These are phyloP conservation scores for Ecdyonurus torrentis DNA, from an alignment of 2,888 invertebrate genomes.

Conservation along the genomic window DNA sequence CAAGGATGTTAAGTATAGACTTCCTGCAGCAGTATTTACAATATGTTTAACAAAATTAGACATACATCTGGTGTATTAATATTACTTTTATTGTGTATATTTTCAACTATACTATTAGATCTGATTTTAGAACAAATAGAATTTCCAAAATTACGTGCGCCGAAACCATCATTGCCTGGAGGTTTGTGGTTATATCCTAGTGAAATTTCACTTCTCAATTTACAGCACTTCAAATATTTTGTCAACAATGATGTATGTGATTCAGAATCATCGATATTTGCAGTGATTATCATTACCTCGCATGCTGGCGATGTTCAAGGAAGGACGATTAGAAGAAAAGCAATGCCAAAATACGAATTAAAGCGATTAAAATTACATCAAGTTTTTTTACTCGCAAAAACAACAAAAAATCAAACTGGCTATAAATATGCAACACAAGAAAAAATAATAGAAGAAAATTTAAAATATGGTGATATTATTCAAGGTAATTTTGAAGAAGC, in stretches of 20 bases:
- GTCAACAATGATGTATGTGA: constrained; percentile 19
- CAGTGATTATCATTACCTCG: constrained; percentile 46
- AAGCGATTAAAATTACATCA: constrained; percentile 24
- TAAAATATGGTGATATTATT: constrained; percentile 46
- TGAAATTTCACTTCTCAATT: constrained; percentile 12
- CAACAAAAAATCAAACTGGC: constrained; percentile 33
- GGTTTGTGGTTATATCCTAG: constrained; percentile 7
- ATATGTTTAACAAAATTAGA: not conserved
- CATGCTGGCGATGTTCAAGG: constrained; percentile 54
- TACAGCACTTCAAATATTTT: constrained; percentile 16
- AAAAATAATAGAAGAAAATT: constrained; percentile 41
- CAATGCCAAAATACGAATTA: constrained; percentile 41
- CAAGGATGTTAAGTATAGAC: not conserved
- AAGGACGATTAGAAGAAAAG: constrained; percentile 49
- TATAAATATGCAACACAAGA: constrained; percentile 29
- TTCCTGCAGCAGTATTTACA: not conserved
- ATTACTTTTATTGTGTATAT: not conserved
- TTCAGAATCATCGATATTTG: not conserved
- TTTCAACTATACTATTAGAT: not conserved
- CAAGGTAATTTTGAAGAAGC: constrained; percentile 63
- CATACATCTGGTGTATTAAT: not conserved
- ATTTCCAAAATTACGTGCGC: not conserved
- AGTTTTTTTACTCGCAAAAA: constrained; percentile 49
- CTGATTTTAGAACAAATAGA: not conserved
- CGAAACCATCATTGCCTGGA: not conserved